Base-by-base conservation (phyloP, 1,140 invertebrate species). In the Drosophila busckii region DNA sequence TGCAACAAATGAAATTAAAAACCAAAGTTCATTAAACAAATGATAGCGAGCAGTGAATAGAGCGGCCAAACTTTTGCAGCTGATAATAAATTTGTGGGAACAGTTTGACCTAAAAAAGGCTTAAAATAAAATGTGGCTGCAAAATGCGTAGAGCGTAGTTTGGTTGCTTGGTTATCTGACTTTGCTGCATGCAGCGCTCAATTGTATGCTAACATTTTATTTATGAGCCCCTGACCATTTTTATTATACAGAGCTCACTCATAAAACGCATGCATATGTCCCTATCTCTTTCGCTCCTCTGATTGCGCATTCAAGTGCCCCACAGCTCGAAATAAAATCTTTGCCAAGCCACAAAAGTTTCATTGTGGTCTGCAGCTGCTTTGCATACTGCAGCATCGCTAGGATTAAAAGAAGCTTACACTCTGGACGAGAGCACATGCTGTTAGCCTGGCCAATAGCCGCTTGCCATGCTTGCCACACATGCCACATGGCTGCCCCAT, bases 241-340 rank as follows among this genome's bases (percentile, higher is more conserved):
- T 53, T 53, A 46, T 64, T 60, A 54, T 60, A 41, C 48, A 19
- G n/a, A n/a, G n/a, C n/a, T n/a, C 53, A 23, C 26, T 23, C 38
- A 58, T 48, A 20, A 54, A 38, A 34, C 12, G 10, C 34, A 46
- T 8, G 7, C 32, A 20, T 17, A 31, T 31, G 28, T 22, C 28
- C 35, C 37, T 20, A 5, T 45, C 28, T 53, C 19, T 37, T 41
- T n/a, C n/a, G n/a, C n/a, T n/a, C n/a, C n/a, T 41, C 55, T 60
- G 61, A 64, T 64, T 64, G 59, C 53, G 38, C 59, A 63, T 63
- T 63, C 44, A 58, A 58, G 44, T 58, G 40, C 20, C n/a, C 22
- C 20, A 23, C 22, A 32, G 41, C 12, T 32, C 5, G 40, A 13
- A 53, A 53, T 44, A 53, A 23, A 10, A 2, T 16, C 10, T n/a